Conservation (phyloP, 2,888 invertebrate species). For the Diarsia dahlii region DNA sequence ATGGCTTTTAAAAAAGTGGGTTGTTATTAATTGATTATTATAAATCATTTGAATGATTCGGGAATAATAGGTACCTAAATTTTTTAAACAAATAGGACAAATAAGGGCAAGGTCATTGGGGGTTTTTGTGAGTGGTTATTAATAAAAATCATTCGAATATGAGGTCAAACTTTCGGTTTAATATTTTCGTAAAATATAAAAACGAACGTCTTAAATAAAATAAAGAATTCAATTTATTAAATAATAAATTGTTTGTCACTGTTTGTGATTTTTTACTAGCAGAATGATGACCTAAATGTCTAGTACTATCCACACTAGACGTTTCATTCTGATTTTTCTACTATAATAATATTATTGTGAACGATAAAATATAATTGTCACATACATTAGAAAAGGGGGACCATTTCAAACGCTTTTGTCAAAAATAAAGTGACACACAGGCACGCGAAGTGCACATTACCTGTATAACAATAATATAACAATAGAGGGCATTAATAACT, state of each 20-base stretch:
- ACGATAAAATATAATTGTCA: conserved; percentile 51
- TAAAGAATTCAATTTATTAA: not conserved
- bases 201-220: not conserved
- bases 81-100: not conserved
- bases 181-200: not conserved
- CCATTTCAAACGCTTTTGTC: conserved; percentile 50
- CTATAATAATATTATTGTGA: conserved; percentile 9
- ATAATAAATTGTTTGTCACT: not conserved
- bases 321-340: not conserved
- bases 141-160: not conserved
- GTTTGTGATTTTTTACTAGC: not conserved
- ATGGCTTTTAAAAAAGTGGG: not conserved
- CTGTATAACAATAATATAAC: conserved; percentile 43
- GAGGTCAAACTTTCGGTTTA: not conserved
- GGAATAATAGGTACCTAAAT: not conserved
- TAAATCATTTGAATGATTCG: not conserved
- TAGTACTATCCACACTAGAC: not conserved
- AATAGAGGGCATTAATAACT: conserved; percentile 50
- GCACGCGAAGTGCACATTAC: conserved; percentile 66
- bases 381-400: conserved; percentile 39
- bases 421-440: conserved; percentile 53
- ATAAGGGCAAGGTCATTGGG: not conserved
- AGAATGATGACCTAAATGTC: too few relatives aligned
- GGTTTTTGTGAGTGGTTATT: not conserved
- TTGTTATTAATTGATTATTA: not conserved